phyloP scores from a whole-genome alignment of 2,888 invertebrate genomes.

The Syrphus vitripennis region DNA sequence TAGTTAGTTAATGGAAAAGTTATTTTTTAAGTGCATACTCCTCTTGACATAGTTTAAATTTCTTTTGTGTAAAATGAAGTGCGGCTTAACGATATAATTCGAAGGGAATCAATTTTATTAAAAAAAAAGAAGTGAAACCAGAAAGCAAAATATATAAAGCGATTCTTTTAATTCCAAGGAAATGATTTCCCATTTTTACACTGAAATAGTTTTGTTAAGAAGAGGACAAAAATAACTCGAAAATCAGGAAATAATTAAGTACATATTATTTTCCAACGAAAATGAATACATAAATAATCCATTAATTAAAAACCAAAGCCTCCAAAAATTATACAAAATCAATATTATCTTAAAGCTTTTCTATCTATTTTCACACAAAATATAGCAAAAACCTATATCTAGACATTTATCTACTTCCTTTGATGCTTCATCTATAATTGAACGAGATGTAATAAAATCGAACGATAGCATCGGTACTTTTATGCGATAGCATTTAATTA shows the following conservation, averaged over 20 bases:
- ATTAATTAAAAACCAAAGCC: not conserved
- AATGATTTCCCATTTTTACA: too few relatives aligned
- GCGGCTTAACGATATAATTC: not conserved
- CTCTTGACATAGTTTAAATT: constrained; percentile 11
- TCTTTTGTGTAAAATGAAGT: not conserved
- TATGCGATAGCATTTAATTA: constrained; percentile 58
- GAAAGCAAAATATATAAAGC: too few relatives aligned
- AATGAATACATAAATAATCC: not conserved
- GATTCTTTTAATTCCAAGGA: not conserved
- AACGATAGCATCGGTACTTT: constrained; percentile 40
- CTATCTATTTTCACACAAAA: not conserved
- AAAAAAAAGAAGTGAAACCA: not conserved
- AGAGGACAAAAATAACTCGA: too few relatives aligned
- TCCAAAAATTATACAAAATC: not conserved
- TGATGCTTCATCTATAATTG: constrained; percentile 36
- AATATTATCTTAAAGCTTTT: not conserved
- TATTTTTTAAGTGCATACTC: not conserved
- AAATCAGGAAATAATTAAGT: too few relatives aligned
- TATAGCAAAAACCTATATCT: not conserved
- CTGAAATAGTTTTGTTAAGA: too few relatives aligned
- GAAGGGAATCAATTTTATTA: not conserved
- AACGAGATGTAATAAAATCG: constrained; percentile 54
- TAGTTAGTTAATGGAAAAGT: too few relatives aligned
- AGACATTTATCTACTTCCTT: too few relatives aligned
- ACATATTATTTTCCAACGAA: too few relatives aligned